Evolutionary conservation across 2,888 invertebrate genomes (phyloP).

Genomic region (Scrobipalpa costella): DNA sequence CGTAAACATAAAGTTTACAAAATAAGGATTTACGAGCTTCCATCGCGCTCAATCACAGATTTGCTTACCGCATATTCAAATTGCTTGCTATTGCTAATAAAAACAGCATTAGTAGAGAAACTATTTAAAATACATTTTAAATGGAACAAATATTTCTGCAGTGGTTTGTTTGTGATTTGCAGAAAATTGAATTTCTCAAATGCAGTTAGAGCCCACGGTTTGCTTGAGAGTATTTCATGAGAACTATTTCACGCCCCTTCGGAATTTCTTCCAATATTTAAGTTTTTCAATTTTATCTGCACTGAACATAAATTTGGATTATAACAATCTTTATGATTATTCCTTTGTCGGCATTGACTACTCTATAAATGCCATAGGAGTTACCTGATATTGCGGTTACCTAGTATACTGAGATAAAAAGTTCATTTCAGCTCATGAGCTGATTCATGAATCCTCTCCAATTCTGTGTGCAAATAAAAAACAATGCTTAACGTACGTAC

Average conservation of each 20-base stretch:
- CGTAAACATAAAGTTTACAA: conserved; percentile 31
- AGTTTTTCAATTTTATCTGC: conserved; percentile 46
- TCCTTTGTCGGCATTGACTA: not conserved
- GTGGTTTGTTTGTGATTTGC: not conserved
- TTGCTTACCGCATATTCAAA: not conserved
- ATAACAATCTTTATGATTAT: conserved; percentile 3
- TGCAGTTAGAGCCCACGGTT: not conserved
- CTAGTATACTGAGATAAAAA: too few relatives aligned
- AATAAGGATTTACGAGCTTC: conserved; percentile 19
- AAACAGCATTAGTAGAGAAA: not conserved
- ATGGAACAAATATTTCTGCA: not conserved
- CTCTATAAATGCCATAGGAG: not conserved
- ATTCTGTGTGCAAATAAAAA: too few relatives aligned
- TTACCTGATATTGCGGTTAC: not conserved
- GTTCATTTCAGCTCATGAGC: too few relatives aligned
- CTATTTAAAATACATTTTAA: not conserved
- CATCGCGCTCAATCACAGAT: not conserved
- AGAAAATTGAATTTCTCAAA: conserved; percentile 14
- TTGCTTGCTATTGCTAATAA: too few relatives aligned
- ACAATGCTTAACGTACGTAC: too few relatives aligned
- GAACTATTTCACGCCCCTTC: conserved; percentile 50
- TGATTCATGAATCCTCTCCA: too few relatives aligned
- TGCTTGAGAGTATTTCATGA: conserved; percentile 35
- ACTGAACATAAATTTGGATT: conserved; percentile 34
- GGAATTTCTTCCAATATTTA: conserved; percentile 45